phyloP scores from a whole-genome alignment of 1,140 invertebrate species.

The Phocides pigmalion region DNA sequence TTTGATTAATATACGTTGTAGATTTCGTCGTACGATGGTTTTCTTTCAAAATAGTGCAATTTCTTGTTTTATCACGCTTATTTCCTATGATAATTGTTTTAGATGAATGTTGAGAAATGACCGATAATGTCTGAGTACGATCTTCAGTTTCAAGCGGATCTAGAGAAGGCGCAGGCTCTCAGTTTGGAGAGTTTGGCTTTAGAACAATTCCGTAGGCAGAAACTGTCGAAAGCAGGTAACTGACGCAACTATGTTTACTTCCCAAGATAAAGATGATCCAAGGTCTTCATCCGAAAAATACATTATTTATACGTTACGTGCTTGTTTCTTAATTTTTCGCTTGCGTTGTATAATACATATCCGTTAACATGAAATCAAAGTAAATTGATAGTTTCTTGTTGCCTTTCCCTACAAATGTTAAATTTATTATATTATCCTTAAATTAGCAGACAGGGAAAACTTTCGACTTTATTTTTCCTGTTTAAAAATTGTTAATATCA shows the following conservation, averaged over 20 bases:
- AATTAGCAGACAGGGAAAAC: background rate
- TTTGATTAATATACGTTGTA: conserved; percentile 44
- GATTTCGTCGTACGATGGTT: conserved; percentile 53
- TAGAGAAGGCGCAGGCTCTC: conserved; percentile 93
- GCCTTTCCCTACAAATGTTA: background rate
- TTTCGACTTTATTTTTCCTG: background rate
- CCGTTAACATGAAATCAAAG: background rate
- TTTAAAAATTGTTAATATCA: no score
- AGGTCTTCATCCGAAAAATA: conserved; percentile 17
- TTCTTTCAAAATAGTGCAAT: conserved; percentile 54
- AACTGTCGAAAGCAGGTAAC: conserved; percentile 75
- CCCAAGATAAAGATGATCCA: conserved; percentile 52
- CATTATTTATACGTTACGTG: background rate
- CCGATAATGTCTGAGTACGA: conserved; percentile 88
- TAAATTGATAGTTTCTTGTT: background rate
- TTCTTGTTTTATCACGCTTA: conserved; percentile 64
- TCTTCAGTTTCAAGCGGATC: conserved; percentile 91
- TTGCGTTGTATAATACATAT: background rate
- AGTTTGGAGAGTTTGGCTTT: conserved; percentile 93
- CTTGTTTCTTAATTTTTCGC: background rate
- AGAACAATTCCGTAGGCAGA: conserved; percentile 90
- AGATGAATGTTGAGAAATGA: conserved; percentile 52
- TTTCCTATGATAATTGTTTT: conserved; percentile 54
- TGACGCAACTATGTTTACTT: conserved; percentile 73
- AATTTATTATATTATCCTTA: background rate